Evolutionary conservation across 2,113 vertebrate species (phyloP).

Genomic region (Micronycteris hirsuta): DNA sequence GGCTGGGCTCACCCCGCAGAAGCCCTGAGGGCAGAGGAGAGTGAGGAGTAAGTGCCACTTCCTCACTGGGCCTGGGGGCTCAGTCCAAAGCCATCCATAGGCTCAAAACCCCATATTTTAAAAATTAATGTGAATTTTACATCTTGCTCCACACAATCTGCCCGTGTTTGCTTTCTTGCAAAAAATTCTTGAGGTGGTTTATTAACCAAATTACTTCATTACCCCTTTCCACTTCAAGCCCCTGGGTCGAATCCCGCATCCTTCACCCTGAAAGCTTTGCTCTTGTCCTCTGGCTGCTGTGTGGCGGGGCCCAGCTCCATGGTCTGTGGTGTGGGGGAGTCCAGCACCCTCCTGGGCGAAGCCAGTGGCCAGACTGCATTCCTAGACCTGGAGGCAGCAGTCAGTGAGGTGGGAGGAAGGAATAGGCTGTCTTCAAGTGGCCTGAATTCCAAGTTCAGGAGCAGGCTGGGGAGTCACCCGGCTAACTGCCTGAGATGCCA

Average conservation of each 20-base stretch:
- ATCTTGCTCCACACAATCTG: background rate
- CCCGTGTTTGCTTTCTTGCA: background rate
- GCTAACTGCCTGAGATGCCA: background rate
- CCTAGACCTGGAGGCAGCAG: background rate
- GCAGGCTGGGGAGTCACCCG: background rate
- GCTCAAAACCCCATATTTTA: background rate
- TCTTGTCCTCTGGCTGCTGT: background rate
- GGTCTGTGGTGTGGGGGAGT: background rate
- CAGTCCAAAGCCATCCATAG: background rate
- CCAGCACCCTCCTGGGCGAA: background rate
- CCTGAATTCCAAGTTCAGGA: slow-evolving; percentile 34
- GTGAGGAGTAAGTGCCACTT: background rate
- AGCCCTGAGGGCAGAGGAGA: background rate
- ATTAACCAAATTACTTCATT: background rate
- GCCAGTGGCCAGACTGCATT: background rate
- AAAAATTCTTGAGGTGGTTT: background rate
- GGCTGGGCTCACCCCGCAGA: background rate
- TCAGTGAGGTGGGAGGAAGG: background rate
- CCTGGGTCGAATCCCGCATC: background rate
- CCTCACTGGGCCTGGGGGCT: background rate
- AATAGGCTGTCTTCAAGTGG: background rate
- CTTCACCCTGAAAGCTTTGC: background rate
- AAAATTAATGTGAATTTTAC: background rate
- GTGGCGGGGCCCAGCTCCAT: background rate
- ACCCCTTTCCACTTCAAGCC: background rate